phyloP scores from a whole-genome alignment of 2,113 vertebrate genomes.

The Macrotus californicus region DNA sequence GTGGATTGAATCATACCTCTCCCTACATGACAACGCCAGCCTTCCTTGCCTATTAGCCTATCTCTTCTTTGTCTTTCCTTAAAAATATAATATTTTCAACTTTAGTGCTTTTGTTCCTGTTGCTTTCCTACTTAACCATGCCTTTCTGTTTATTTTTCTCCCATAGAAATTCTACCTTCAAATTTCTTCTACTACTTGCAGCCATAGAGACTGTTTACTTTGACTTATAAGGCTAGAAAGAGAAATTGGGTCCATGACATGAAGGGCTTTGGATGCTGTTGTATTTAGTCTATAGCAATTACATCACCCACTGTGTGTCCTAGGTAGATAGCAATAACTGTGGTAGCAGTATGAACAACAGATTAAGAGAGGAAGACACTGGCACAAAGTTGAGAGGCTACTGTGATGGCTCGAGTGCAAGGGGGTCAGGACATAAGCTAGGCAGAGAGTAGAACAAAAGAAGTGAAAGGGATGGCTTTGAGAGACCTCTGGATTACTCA shows the following conservation, averaged over 20 bases:
- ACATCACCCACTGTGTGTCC: not conserved
- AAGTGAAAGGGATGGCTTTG: not conserved
- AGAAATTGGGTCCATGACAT: not conserved
- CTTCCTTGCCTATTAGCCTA: not conserved
- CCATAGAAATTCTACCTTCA: not conserved
- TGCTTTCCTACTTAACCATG: not conserved
- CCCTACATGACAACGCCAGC: not conserved
- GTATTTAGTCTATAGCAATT: not conserved
- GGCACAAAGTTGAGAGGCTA: not conserved
- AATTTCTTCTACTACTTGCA: constrained; percentile 18
- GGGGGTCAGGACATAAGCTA: not conserved
- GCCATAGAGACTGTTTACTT: not conserved
- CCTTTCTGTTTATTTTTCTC: not conserved
- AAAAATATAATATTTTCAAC: not conserved
- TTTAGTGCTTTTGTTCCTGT: not conserved
- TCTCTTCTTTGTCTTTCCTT: constrained; percentile 7
- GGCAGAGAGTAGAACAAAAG: not conserved
- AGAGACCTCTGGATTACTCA: not conserved
- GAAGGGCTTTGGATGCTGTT: not conserved
- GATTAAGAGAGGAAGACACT: not conserved
- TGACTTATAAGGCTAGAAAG: not conserved
- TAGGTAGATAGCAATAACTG: not conserved
- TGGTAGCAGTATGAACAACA: not conserved
- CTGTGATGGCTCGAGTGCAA: not conserved
- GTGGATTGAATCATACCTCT: not conserved